Evolutionary conservation across 2,113 vertebrate species (phyloP).

Genomic region (Tenebrosternarchus preto): DNA sequence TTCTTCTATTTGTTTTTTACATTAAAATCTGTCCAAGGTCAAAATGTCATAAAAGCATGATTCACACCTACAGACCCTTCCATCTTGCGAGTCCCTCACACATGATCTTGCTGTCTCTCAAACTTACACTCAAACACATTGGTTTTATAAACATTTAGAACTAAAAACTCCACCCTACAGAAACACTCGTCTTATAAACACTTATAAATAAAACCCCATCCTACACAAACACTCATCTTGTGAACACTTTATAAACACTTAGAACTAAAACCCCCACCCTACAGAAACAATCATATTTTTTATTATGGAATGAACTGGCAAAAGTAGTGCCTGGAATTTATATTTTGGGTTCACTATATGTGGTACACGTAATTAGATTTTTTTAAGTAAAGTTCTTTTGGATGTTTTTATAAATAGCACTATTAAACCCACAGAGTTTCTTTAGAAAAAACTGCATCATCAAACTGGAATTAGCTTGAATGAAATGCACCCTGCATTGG

Average conservation of each 20-base stretch:
- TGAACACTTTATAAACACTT: conserved; percentile 16
- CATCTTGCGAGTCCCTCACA: neutral
- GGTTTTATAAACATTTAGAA: conserved; percentile 11
- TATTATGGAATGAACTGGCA: conserved; percentile 7
- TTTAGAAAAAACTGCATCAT: neutral
- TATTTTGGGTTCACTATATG: neutral
- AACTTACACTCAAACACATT: neutral
- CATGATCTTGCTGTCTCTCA: conserved; percentile 4
- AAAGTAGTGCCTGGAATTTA: conserved; percentile 29
- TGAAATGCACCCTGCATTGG: neutral
- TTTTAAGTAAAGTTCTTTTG: conserved; percentile 2
- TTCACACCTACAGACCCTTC: neutral
- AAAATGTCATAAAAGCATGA: neutral
- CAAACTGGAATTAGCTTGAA: neutral
- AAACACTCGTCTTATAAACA: neutral
- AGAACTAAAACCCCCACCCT: neutral
- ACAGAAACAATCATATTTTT: conserved; percentile 2
- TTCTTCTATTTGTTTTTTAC: no score
- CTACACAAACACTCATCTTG: neutral
- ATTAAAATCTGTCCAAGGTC: neutral
- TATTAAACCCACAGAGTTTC: neutral
- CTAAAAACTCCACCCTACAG: neutral
- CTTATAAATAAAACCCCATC: conserved; percentile 6
- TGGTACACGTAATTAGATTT: neutral
- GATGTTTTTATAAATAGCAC: conserved; percentile 18